Base-by-base conservation (phyloP, 2,797 vertebrate species). In the Acanthurus tractus region DNA sequence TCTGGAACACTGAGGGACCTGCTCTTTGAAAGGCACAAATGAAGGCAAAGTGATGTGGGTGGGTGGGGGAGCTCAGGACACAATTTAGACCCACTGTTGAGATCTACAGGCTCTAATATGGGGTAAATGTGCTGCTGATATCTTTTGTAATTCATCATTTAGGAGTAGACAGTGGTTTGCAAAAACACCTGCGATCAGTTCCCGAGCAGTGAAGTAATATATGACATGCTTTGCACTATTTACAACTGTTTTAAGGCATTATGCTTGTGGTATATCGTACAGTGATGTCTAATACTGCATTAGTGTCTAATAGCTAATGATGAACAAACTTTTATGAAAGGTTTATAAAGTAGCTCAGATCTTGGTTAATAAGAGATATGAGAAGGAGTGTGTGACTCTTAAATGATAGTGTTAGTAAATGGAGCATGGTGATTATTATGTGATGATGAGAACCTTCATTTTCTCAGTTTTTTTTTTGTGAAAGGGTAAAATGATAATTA, bases 1-100 rank as follows among this genome's bases (percentile, higher is more conserved):
- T 87, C 46, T 76, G 69, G 50, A 86, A 64, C 61, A 81, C 64
- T 75, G 78, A 84, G 63, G 67, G 79, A 78, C 70, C 55, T 20
- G 45, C 74, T 84, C 77, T 82, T 83, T 83, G 29, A 44, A 63
- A 65, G 71, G 73, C 79, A 71, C 70, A 82, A 86, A 82, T 68
- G 42, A 71, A 74, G 58, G 49, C 57, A 78, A 77, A 76, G 63
- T 74, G 72, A 75, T 67, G 78, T 78, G 64, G 58, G 58, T 62
- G 74, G 70, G n/a, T n/a, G n/a, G 56, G 55, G 81, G 61, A 29
- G 57, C 65, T 81, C 50, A 45, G 82, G 80, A 77, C 81, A 57
- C 76, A 83, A 80, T 83, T 83, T 66, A 74, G 44, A 64, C 14
- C 12, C 1, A 49, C 45, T 69, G 76, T 79, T 64, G 42, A 71